These are phyloP conservation scores for Falco rusticolus DNA, from an alignment of 2,797 vertebrate genomes.

Conservation along the genomic window DNA sequence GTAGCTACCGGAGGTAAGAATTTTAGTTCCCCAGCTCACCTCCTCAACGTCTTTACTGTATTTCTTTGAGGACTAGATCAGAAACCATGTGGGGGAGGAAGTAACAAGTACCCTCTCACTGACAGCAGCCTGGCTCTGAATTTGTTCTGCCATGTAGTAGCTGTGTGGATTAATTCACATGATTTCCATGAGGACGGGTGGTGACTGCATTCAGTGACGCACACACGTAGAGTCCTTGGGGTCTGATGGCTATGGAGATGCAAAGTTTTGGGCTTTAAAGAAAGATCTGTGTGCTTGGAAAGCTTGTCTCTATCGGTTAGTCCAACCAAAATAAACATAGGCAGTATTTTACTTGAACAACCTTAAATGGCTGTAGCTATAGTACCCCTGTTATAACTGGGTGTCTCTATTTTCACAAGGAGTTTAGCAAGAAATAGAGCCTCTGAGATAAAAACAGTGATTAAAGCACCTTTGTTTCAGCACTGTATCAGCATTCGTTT, in stretches of 20 bases:
- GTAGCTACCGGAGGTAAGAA: background rate
- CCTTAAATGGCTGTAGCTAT: background rate
- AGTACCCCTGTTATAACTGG: background rate
- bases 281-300: background rate
- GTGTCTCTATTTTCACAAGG: background rate
- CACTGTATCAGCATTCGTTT: background rate
- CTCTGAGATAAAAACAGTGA: background rate
- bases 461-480: background rate
- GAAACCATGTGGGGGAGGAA: background rate
- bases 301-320: background rate
- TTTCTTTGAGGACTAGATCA: background rate
- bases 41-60: background rate
- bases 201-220: rapidly evolving
- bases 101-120: background rate
- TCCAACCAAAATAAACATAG: background rate
- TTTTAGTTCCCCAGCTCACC: background rate
- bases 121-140: background rate
- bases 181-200: background rate
- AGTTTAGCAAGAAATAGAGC: background rate
- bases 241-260: background rate
- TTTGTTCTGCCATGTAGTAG: background rate
- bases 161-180: background rate
- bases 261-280: background rate
- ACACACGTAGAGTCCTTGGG: rapidly evolving
- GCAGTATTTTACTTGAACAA: background rate